Evolutionary conservation across 2,113 vertebrate species (phyloP), one percentile per base, ranked within the genome.

Genomic region (Oryzias melastigma): DNA sequence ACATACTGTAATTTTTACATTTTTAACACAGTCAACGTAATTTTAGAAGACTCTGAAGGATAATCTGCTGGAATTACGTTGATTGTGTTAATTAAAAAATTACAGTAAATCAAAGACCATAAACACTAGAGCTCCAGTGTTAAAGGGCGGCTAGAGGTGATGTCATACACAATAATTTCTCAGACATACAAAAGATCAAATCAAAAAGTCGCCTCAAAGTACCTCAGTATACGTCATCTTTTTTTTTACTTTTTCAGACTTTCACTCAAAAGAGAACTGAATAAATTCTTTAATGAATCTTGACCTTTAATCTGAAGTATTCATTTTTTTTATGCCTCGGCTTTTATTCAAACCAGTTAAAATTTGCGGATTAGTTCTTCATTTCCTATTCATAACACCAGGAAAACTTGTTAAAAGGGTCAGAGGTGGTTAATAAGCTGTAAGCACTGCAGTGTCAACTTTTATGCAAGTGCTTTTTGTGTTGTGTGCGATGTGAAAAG

Each of bases 351-450:
- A 22, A 16, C 29, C 17, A 14, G 54, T 68, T 40, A 17, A 58
- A 73, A 77, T 65, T 56, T 58, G 42, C 35, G 57, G 49, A 54
- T 68, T 57, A 25, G 13, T 58, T 59, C 48, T 63, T 63, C 29
- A n/a, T 69, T 52, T 65, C 5, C 54, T 63, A 54, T 80, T 86
- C 73, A 77, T 24, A 74, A 58, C 57, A 43, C 22, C 41, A 24
- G 47, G 27, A 29, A 78, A 73, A 75, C 24, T 60, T 59, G 47
- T 7, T 57, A n/a, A 18, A 15, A 20, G 68, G 77, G 85, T 86
- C 70, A 77, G 53, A 79, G 70, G 68, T 76, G 69, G 52, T 63
- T 80, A 84, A 88, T 77, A 81, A 82, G 52, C 56, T 75, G 59
- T 62, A 62, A 71, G 68, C 71, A 54, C 65, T 65, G 56, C 41